A percentile compares a stretch with the other conserved stretches of the same genome.
phyloP scores from a whole-genome alignment of 2,888 invertebrate genomes.

The Idaea biselata region DNA sequence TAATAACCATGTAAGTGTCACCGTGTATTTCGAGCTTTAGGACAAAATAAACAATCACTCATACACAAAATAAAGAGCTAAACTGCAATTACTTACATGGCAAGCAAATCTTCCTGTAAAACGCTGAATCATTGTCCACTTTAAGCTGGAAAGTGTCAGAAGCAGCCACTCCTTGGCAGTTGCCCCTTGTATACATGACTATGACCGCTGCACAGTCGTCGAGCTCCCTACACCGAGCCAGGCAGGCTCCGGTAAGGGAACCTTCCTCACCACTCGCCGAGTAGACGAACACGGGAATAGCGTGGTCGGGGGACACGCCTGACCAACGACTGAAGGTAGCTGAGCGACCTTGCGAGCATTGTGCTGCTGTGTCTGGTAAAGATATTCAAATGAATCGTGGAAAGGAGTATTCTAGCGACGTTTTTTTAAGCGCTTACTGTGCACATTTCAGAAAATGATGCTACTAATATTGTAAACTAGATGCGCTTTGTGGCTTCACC shows the following conservation, averaged over 20 bases:
- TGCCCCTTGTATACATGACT: constrained; percentile 69
- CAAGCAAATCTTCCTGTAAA: constrained; percentile 84
- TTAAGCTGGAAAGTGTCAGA: constrained; percentile 42
- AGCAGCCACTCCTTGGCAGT: constrained; percentile 69
- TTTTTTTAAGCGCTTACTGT: neutral
- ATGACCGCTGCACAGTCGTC: constrained; percentile 72
- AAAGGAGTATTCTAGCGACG: neutral
- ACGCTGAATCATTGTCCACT: constrained; percentile 80
- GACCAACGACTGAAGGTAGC: constrained; percentile 65
- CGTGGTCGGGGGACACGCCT: constrained; percentile 58
- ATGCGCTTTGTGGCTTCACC: too few relatives aligned
- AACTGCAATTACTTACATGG: constrained; percentile 58
- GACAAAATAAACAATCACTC: too few relatives aligned
- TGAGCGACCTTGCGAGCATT: constrained; percentile 51
- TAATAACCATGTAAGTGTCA: too few relatives aligned
- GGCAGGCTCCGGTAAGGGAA: constrained; percentile 65
- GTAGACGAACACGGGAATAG: constrained; percentile 69
- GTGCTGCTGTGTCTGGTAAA: constrained; percentile 42
- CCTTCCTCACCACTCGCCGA: constrained; percentile 69
- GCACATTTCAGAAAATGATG: too few relatives aligned
- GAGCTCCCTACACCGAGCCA: constrained; percentile 68
- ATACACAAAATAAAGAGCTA: neutral
- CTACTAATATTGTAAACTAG: too few relatives aligned
- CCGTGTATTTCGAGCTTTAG: too few relatives aligned
- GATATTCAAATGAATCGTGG: neutral